Evolutionary conservation across 1,140 invertebrate genomes (phyloP).

Genomic region (Drosophila simulans): DNA sequence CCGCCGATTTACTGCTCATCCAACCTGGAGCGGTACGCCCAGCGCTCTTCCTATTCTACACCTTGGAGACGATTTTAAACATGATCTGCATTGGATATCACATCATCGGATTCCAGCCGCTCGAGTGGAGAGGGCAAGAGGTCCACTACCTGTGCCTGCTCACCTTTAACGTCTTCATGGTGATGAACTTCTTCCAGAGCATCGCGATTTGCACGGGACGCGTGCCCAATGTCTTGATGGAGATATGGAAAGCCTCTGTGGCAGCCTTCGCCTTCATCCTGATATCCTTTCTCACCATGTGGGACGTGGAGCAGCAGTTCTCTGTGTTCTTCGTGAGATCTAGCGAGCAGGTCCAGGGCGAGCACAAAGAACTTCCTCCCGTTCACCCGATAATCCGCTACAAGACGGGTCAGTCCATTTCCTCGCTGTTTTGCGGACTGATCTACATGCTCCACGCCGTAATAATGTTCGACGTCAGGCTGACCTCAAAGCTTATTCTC

Average conservation of each 20-base stretch:
- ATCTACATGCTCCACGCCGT: slow-evolving; percentile 42
- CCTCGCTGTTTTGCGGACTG: slow-evolving; percentile 27
- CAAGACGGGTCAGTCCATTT: slow-evolving; percentile 25
- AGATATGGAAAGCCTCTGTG: slow-evolving; percentile 15
- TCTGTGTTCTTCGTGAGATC: slow-evolving; percentile 2
- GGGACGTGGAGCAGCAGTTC: slow-evolving; percentile 33
- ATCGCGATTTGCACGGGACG: slow-evolving; percentile 39
- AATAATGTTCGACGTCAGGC: slow-evolving; percentile 25
- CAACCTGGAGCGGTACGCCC: slow-evolving; percentile 19
- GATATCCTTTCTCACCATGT: slow-evolving; percentile 36
- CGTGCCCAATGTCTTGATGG: slow-evolving; percentile 4
- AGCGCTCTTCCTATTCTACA: slow-evolving; percentile 37
- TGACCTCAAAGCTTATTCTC: slow-evolving; percentile 9
- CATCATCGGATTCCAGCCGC: slow-evolving; percentile 20
- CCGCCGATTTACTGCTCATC: not conserved
- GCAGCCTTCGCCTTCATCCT: slow-evolving; percentile 17
- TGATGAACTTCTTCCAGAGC: slow-evolving; percentile 43
- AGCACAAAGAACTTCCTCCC: not conserved
- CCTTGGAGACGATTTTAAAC: slow-evolving; percentile 29
- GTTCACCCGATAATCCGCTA: slow-evolving; percentile 12
- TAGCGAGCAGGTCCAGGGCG: not conserved
- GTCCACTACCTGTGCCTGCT: slow-evolving; percentile 14
- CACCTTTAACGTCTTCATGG: slow-evolving; percentile 32
- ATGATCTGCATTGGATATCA: slow-evolving; percentile 36
- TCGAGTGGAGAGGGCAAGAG: not conserved